Evolutionary conservation across 2,113 vertebrate species (phyloP).

Genomic region (Macaca nemestrina): DNA sequence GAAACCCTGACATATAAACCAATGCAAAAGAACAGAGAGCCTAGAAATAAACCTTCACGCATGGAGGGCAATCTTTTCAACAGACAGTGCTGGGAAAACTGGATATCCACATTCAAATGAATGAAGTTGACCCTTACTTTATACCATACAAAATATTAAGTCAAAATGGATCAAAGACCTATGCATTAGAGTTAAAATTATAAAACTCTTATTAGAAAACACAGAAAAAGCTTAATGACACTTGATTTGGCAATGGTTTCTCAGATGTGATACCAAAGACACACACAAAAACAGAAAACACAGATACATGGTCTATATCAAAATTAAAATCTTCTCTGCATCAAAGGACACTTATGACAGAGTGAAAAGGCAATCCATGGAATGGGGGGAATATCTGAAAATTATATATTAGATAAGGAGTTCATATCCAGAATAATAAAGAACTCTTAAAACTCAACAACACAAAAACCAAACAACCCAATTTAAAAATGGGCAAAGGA

Average conservation of each 20-base stretch:
- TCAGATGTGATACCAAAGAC: not conserved
- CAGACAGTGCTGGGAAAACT: not conserved
- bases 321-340: not conserved
- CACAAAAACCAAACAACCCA: not conserved
- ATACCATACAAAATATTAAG: not conserved
- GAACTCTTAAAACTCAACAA: not conserved
- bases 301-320: not conserved
- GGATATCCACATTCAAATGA: not conserved
- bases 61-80: not conserved
- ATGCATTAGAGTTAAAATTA: not conserved
- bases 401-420: not conserved
- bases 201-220: slow-evolving; percentile 1
- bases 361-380: not conserved
- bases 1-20: not conserved
- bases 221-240: not conserved
- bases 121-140: not conserved
- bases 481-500: not conserved
- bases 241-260: not conserved
- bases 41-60: not conserved
- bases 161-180: not conserved
- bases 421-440: not conserved
- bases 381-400: not conserved
- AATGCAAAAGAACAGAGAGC: not conserved
- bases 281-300: not conserved
- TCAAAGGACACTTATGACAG: not conserved